Conservation (phyloP, 2,113 vertebrate genomes). For the Cyanoderma ruficeps region DNA sequence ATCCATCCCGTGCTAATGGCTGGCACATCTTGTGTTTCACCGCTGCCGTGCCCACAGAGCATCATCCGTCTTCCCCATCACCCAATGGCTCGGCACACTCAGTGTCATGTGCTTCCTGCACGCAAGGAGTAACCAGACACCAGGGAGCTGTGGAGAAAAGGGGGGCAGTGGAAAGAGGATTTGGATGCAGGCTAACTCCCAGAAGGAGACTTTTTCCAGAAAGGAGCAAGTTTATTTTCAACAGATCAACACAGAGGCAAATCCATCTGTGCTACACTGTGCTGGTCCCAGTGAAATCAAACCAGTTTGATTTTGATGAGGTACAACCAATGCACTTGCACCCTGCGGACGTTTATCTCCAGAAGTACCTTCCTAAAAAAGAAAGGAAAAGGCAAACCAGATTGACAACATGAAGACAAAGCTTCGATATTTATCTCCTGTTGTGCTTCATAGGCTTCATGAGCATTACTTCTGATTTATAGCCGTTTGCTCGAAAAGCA, state of each 20-base stretch:
- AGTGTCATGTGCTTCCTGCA: not conserved
- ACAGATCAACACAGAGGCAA: not conserved
- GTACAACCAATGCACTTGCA: not conserved
- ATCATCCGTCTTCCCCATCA: accelerated
- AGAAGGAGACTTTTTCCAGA: conserved; percentile 68
- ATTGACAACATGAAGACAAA: not conserved
- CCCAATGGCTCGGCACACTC: not conserved
- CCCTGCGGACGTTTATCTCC: not conserved
- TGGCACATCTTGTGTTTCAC: conserved; percentile 12
- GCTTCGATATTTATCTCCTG: not conserved
- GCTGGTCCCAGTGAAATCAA: not conserved
- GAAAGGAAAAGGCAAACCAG: not conserved
- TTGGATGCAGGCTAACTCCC: not conserved
- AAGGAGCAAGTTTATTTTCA: conserved; percentile 61
- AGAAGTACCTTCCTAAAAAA: not conserved
- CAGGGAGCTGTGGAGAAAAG: not conserved
- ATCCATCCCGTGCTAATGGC: not conserved
- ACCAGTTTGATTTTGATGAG: not conserved
- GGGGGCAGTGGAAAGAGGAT: not conserved
- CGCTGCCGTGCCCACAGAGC: not conserved
- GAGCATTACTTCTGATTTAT: not conserved
- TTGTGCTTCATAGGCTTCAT: not conserved
- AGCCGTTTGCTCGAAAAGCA: not conserved
- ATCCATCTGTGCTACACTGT: not conserved
- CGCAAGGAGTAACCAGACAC: not conserved